Evolutionary conservation across 2,888 invertebrate species (phyloP).

Genomic region (Candidula unifasciata): DNA sequence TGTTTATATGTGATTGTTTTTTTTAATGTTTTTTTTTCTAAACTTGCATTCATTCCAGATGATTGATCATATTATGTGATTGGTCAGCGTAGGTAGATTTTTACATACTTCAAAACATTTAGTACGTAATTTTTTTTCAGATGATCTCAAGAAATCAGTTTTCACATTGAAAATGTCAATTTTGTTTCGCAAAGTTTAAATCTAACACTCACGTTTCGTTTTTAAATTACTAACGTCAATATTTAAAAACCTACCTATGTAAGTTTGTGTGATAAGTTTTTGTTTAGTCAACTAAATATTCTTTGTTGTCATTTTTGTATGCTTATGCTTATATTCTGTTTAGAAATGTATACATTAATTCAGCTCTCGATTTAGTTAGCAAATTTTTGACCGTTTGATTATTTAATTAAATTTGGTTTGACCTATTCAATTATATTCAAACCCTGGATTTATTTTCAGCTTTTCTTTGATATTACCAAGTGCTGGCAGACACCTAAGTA

Average conservation of each 20-base stretch:
- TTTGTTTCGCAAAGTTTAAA: background rate
- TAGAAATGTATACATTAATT: slow-evolving; percentile 30
- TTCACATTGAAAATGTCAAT: background rate
- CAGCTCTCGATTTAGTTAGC: slow-evolving; percentile 24
- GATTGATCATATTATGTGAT: slow-evolving; percentile 49
- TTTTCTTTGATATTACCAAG: background rate
- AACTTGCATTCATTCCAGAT: slow-evolving; percentile 55
- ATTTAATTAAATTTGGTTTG: background rate
- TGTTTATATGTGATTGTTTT: slow-evolving; percentile 32
- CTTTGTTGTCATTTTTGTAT: slow-evolving; percentile 42
- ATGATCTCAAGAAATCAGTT: slow-evolving; percentile 36
- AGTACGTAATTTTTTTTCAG: slow-evolving; percentile 21
- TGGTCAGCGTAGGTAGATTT: slow-evolving; percentile 49
- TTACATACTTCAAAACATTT: slow-evolving; percentile 7
- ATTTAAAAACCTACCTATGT: slow-evolving; percentile 46
- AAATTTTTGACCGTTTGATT: slow-evolving; percentile 6
- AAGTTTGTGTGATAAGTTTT: slow-evolving; percentile 20
- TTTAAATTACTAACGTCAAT: slow-evolving; percentile 21
- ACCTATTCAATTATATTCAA: background rate
- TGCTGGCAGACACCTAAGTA: background rate
- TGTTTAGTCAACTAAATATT: slow-evolving; percentile 42
- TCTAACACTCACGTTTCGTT: background rate
- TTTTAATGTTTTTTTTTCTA: slow-evolving; percentile 48
- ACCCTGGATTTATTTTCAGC: background rate
- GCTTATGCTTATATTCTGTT: slow-evolving; percentile 47